Percentiles rank a stretch among this genome's conserved stretches.
Conservation (phyloP, 2,113 vertebrate genomes). For the Pyrgilauda ruficollis region DNA sequence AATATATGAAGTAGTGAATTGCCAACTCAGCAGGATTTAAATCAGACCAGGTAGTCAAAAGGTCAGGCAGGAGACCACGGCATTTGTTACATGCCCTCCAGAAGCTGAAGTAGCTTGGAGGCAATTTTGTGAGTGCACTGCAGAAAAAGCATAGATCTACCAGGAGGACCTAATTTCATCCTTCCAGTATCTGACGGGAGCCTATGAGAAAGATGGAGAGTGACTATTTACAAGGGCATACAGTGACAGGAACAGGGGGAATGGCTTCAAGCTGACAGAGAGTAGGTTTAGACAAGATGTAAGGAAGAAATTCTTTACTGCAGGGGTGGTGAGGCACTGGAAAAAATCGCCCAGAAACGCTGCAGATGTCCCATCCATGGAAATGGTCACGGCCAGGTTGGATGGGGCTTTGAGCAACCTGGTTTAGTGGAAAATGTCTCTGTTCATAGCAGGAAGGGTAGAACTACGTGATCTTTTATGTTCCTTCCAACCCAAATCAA, state of each 20-base stretch:
- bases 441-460: background rate
- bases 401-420: background rate
- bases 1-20: background rate
- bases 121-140: background rate
- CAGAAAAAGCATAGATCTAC: background rate
- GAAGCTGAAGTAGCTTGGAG: accelerated
- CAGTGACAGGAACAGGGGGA: background rate
- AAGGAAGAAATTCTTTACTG: background rate
- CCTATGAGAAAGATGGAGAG: background rate
- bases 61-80: background rate
- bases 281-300: background rate
- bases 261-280: background rate
- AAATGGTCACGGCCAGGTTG: background rate
- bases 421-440: background rate
- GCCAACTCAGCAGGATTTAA: background rate
- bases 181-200: background rate
- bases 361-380: background rate
- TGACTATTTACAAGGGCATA: background rate
- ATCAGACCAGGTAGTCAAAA: background rate
- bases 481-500: background rate
- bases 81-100: background rate
- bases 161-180: background rate
- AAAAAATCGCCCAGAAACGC: background rate
- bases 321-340: background rate
- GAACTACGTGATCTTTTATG: background rate